A percentile compares a stretch with the other conserved stretches of the same genome.
These are phyloP conservation scores for Rhadina sibilatrix DNA, from an alignment of 2,113 vertebrate species.

Conservation along the genomic window DNA sequence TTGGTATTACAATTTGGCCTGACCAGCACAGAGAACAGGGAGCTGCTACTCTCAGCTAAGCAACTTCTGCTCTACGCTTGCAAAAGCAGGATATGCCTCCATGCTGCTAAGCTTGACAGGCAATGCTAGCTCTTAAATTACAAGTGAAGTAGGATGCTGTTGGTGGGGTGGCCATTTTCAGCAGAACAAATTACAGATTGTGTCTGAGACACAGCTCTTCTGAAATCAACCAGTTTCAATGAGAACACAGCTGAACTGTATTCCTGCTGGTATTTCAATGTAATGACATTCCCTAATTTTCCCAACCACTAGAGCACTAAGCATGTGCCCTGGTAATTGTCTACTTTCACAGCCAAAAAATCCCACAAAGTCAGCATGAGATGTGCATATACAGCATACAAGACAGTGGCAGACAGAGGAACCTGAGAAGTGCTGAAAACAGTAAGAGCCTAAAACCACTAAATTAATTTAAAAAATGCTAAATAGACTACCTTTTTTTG, in stretches of 20 bases:
- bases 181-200: slow-evolving; percentile 10
- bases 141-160: not conserved
- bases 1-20: not conserved
- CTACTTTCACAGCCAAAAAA: slow-evolving; percentile 12
- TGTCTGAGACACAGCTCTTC: not conserved
- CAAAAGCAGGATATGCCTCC: not conserved
- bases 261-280: slow-evolving; percentile 28
- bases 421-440: not conserved
- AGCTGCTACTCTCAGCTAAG: not conserved
- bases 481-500: not conserved
- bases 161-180: not conserved
- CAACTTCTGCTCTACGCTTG: not conserved
- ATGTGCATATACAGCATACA: not conserved
- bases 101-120: not conserved
- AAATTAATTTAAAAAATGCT: not conserved
- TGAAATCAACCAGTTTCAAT: slow-evolving; percentile 20
- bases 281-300: slow-evolving; percentile 47
- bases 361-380: not conserved
- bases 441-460: not conserved
- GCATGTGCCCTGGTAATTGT: slow-evolving; percentile 7
- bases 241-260: not conserved
- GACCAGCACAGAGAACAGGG: not conserved
- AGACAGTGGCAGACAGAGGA: not conserved
- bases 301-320: slow-evolving; percentile 28
- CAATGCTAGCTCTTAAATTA: not conserved